Percentiles rank a stretch among this genome's conserved stretches.
Evolutionary conservation across 2,888 invertebrate species (phyloP).

Genomic region (Cremastinae sp.): DNA sequence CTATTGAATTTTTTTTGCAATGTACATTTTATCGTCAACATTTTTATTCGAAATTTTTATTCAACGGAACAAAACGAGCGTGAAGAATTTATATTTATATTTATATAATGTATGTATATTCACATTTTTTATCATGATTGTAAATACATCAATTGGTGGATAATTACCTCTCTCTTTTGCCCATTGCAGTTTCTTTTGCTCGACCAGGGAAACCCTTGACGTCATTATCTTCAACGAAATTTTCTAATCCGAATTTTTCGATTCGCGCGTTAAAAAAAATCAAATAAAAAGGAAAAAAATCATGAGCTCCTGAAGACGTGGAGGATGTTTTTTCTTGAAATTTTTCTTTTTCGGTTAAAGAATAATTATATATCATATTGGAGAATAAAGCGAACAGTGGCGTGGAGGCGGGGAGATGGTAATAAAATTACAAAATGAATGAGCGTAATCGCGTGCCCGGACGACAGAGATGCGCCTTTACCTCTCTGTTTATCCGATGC

Average conservation of each 20-base stretch:
- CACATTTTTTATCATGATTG: no score
- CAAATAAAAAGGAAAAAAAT: neutral
- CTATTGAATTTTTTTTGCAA: neutral
- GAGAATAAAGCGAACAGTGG: no score
- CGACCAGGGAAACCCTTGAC: conserved; percentile 84
- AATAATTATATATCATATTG: neutral
- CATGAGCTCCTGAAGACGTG: conserved; percentile 40
- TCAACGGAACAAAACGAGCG: neutral
- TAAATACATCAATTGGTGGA: no score
- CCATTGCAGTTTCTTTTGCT: conserved; percentile 96
- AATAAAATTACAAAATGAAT: neutral
- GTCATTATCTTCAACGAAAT: conserved; percentile 60
- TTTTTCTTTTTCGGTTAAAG: conserved; percentile 41
- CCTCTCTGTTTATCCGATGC: no score
- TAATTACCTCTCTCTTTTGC: conserved; percentile 92
- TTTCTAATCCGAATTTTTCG: conserved; percentile 1
- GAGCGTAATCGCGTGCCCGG: neutral
- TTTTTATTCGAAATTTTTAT: no score
- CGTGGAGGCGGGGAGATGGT: neutral
- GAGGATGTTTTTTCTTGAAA: conserved; percentile 14
- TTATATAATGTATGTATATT: no score
- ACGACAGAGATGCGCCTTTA: no score
- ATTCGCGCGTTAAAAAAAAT: neutral
- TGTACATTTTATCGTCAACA: no score
- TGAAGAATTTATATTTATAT: conserved; percentile 55